Base-by-base conservation (phyloP, 1,140 invertebrate genomes). In the Littorina saxatilis region DNA sequence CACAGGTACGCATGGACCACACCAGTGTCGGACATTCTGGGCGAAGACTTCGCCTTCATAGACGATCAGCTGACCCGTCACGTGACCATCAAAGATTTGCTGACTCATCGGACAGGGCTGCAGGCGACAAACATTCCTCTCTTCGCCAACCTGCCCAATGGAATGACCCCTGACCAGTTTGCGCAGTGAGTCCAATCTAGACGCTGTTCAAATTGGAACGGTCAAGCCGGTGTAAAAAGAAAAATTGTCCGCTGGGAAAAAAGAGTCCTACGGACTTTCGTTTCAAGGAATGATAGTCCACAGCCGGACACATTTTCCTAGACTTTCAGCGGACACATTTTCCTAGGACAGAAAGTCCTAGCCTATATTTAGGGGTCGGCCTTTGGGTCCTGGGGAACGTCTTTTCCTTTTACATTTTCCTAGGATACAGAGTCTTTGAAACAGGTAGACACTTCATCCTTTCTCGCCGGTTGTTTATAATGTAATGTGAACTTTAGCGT, bases 121-220 rank as follows among this genome's bases (percentile, higher is more conserved):
- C 40, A 61, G 3, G 15, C 75, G 29, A 61, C 68, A 1, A 79
- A 82, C 27, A 74, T 82, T 27, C 80, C 66, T 5, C 52, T 83
- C 5, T 81, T 84, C 39, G 78, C 75, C 50, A 82, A 82, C 90
- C 97, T 76, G 39, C 74, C 78, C 13, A 27, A 0, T 13, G 74
- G 32, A 5, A 32, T 96, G 78, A 95, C 95, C 85, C 95, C 95
- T 86, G 95, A 94, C 78, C 96, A 95, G 87, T 83, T 88, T 37
- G 70, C 43, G 17, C 83, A 83, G 80, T 88, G 61, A 80, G 84
- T 95, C 23, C n/a, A n/a, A n/a, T n/a, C n/a, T n/a, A n/a, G n/a
- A n/a, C n/a, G n/a, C n/a, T n/a, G n/a, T n/a, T n/a, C n/a, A n/a
- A n/a, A n/a, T n/a, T n/a, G n/a, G n/a, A n/a, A n/a, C n/a, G n/a